phyloP scores from a whole-genome alignment of 2,888 invertebrate genomes.

The Tyria jacobaeae region DNA sequence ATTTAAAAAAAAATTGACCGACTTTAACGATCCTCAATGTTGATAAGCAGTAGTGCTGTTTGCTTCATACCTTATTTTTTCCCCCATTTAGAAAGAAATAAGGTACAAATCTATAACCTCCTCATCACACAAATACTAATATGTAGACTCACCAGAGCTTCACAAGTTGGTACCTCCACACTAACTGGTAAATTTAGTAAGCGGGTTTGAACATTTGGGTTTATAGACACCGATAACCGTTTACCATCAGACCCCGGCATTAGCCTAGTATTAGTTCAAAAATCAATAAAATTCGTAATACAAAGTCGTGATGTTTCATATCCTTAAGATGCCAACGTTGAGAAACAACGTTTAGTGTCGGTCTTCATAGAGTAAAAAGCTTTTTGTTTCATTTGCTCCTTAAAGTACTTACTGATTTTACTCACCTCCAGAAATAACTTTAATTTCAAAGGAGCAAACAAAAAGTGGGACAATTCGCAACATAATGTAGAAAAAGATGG shows the following conservation, averaged over 20 bases:
- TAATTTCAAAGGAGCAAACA: neutral
- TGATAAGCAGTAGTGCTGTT: too few species aligned
- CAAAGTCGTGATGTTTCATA: neutral
- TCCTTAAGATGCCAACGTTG: neutral
- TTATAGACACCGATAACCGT: neutral
- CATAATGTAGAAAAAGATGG: slow-evolving; percentile 32
- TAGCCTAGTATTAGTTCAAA: neutral
- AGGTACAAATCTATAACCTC: too few species aligned
- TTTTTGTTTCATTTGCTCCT: neutral
- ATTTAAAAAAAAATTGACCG: too few species aligned
- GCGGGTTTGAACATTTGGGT: too few species aligned
- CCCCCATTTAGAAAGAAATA: too few species aligned
- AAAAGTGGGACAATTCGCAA: neutral
- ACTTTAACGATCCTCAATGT: too few species aligned
- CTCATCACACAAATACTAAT: too few species aligned
- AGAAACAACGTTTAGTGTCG: neutral
- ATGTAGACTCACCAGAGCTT: neutral
- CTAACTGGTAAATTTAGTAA: neutral
- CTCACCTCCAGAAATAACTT: neutral
- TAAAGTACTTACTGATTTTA: neutral
- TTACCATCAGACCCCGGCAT: neutral
- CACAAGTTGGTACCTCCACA: too few species aligned
- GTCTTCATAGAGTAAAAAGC: neutral
- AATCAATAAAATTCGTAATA: neutral
- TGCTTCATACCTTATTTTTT: too few species aligned